These are phyloP conservation scores for Silurus asotus DNA, from an alignment of 2,113 vertebrate genomes.

Conservation along the genomic window DNA sequence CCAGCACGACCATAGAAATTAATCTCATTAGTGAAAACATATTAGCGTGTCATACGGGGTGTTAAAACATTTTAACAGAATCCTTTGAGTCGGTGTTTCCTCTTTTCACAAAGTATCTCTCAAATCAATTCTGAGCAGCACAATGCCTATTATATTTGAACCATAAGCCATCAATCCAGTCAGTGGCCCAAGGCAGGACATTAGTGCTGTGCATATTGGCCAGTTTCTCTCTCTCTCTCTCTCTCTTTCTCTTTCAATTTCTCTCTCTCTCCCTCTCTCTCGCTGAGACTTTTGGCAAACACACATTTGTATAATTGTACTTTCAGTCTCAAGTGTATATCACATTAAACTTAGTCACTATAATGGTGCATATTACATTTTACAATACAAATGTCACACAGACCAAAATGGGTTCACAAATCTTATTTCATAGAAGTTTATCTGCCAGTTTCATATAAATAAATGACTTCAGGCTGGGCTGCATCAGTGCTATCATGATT, in stretches of 20 bases:
- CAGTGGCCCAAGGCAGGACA: neutral
- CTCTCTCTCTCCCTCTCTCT: neutral
- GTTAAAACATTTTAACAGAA: constrained; percentile 18
- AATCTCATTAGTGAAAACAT: constrained; percentile 42
- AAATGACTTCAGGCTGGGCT: no score
- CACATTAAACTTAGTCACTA: neutral
- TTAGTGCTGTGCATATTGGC: constrained; percentile 3
- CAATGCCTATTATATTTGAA: constrained; percentile 58
- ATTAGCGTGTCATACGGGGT: neutral
- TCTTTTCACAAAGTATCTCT: constrained; percentile 6
- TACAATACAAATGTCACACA: neutral
- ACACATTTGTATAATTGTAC: neutral
- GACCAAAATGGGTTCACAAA: neutral
- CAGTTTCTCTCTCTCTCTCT: neutral
- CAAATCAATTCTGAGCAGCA: constrained; percentile 53
- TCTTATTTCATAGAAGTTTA: neutral
- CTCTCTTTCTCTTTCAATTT: neutral
- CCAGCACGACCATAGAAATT: constrained; percentile 34
- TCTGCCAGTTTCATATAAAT: neutral
- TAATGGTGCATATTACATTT: neutral
- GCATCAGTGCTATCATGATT: no score
- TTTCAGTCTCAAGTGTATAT: neutral
- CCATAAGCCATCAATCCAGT: constrained; percentile 40
- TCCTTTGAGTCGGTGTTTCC: constrained; percentile 23
- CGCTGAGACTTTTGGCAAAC: neutral